A percentile compares a stretch with the other conserved stretches of the same genome.
Conservation (phyloP, 2,888 invertebrate genomes). For the Lycaena phlaeas region DNA sequence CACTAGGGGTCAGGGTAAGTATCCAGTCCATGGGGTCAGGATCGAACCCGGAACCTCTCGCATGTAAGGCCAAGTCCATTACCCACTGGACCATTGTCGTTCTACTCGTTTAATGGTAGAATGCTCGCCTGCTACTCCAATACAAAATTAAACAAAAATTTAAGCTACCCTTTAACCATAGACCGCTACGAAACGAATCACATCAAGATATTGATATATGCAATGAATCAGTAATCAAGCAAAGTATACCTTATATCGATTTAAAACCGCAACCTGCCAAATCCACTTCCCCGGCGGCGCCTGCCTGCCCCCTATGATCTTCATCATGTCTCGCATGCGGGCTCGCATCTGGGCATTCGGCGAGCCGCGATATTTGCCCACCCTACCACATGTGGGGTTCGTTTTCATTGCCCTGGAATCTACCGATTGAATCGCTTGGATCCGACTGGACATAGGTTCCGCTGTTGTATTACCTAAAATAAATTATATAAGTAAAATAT, state of each 20-base stretch:
- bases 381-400: slow-evolving; percentile 38
- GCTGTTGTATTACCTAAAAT: slow-evolving; percentile 15
- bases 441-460: slow-evolving; percentile 46
- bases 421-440: slow-evolving; percentile 41
- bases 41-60: too few species aligned
- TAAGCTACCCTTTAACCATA: too few species aligned
- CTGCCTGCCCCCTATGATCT: slow-evolving; percentile 90
- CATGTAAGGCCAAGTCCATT: too few species aligned
- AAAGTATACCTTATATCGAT: slow-evolving; percentile 78
- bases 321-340: slow-evolving; percentile 74
- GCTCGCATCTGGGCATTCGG: slow-evolving; percentile 34
- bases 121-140: too few species aligned
- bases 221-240: not conserved
- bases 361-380: slow-evolving; percentile 44
- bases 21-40: too few species aligned
- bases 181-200: too few species aligned
- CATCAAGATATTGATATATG: too few species aligned
- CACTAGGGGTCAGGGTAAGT: too few species aligned
- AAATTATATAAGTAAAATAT: too few species aligned
- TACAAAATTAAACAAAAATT: too few species aligned
- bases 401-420: slow-evolving; percentile 31
- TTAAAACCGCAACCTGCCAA: slow-evolving; percentile 94
- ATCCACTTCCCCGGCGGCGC: slow-evolving; percentile 90
- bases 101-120: too few species aligned
- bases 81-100: too few species aligned